These are phyloP conservation scores for Phasianus colchicus DNA, from an alignment of 2,113 vertebrate genomes.

Conservation along the genomic window DNA sequence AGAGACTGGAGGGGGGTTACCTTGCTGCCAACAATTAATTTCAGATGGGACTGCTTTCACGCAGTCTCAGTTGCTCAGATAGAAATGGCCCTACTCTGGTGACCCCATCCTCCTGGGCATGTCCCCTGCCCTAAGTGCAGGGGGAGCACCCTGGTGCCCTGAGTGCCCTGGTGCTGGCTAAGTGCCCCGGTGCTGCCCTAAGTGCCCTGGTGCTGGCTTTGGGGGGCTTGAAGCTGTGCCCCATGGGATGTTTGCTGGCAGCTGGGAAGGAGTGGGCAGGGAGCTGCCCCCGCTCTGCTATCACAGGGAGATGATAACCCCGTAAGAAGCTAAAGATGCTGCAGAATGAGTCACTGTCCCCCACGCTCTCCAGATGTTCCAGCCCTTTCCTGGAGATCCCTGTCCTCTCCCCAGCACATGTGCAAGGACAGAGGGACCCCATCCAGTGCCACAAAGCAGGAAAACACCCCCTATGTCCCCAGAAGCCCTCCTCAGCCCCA, in stretches of 20 bases:
- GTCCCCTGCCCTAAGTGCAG: not conserved
- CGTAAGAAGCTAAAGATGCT: slow-evolving; percentile 76
- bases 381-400: not conserved
- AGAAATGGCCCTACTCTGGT: not conserved
- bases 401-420: not conserved
- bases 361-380: slow-evolving; percentile 69
- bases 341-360: slow-evolving; percentile 68
- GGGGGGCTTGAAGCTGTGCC: not conserved
- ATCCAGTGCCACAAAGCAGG: slow-evolving; percentile 19
- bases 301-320: slow-evolving; percentile 69
- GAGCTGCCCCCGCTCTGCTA: not conserved
- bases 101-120: not conserved
- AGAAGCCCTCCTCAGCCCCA: not conserved
- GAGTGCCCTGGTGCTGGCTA: too few species aligned
- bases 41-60: not conserved
- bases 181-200: too few species aligned
- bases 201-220: fast-evolving
- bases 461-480: slow-evolving; percentile 12
- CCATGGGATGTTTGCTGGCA: not conserved
- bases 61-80: fast-evolving
- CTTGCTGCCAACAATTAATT: not conserved
- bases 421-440: slow-evolving; percentile 50
- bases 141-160: too few species aligned
- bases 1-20: not conserved
- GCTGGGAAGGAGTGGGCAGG: not conserved